These are phyloP conservation scores for Drosophila triauraria DNA, from an alignment of 1,140 invertebrate species.

Conservation along the genomic window DNA sequence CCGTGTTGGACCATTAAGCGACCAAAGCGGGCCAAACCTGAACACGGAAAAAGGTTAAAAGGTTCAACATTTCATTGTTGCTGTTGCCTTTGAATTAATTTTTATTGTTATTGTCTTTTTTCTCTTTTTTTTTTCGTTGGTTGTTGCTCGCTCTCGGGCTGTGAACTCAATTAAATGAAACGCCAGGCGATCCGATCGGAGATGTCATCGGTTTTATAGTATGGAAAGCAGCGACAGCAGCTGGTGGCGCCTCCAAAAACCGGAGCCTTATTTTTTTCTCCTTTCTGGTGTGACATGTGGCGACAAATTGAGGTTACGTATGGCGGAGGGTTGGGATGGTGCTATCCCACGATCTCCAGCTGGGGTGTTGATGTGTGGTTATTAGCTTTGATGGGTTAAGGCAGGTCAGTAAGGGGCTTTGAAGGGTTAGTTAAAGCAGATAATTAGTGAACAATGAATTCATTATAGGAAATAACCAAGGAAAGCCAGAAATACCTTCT, in stretches of 20 bases:
- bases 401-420: slow-evolving; percentile 7
- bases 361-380: slow-evolving; percentile 44
- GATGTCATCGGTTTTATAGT: slow-evolving; percentile 66
- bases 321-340: slow-evolving; percentile 2
- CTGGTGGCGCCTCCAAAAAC: slow-evolving; percentile 70
- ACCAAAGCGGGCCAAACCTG: slow-evolving; percentile 54
- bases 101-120: slow-evolving; percentile 79
- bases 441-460: neutral
- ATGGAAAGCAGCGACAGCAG: slow-evolving; percentile 49
- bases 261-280: slow-evolving; percentile 34
- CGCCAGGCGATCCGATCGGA: slow-evolving; percentile 73
- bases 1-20: slow-evolving; percentile 63
- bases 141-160: slow-evolving; percentile 46
- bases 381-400: slow-evolving; percentile 10
- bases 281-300: slow-evolving; percentile 73
- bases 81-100: slow-evolving; percentile 75
- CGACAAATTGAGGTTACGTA: slow-evolving; percentile 76
- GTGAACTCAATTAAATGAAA: slow-evolving; percentile 82
- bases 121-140: neutral
- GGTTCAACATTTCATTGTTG: slow-evolving; percentile 76
- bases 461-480: too few species aligned
- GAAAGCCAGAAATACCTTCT: neutral
- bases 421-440: too few species aligned
- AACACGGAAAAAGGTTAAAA: slow-evolving; percentile 79
- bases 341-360: slow-evolving; percentile 23